Evolutionary conservation across 2,113 vertebrate genomes (phyloP).

Genomic region (Tichodroma muraria): DNA sequence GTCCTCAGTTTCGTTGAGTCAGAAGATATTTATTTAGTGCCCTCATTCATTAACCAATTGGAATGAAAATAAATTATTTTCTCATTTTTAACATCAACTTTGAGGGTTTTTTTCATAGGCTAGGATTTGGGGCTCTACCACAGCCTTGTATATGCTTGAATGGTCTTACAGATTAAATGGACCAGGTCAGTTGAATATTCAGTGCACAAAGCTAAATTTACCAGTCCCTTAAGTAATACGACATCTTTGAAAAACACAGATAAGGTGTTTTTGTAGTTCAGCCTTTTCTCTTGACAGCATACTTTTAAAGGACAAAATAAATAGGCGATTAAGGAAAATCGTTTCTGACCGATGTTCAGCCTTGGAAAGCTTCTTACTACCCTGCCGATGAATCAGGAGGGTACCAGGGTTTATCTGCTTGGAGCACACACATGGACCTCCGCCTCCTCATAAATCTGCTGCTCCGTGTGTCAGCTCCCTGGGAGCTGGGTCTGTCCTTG

Average conservation of each 20-base stretch:
- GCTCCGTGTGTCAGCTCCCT: accelerated
- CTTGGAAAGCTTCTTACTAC: background rate
- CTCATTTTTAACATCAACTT: background rate
- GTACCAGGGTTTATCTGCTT: background rate
- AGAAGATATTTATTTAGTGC: background rate
- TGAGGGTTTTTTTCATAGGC: background rate
- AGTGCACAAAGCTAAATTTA: background rate
- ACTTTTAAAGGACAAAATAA: background rate
- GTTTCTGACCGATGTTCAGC: background rate
- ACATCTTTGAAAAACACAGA: background rate
- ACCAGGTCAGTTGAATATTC: background rate
- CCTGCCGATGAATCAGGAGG: background rate
- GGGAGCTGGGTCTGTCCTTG: background rate
- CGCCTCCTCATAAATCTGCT: background rate
- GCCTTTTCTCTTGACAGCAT: background rate
- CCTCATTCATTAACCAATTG: background rate
- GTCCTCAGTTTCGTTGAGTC: background rate
- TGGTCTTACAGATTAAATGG: background rate
- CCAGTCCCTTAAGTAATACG: background rate
- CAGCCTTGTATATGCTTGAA: background rate
- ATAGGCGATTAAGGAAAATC: background rate
- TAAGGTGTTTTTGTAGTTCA: background rate
- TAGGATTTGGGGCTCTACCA: background rate
- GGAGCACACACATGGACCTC: background rate
- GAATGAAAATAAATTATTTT: background rate